Conservation (phyloP, 2,797 vertebrate species). For the Pterois miles region DNA sequence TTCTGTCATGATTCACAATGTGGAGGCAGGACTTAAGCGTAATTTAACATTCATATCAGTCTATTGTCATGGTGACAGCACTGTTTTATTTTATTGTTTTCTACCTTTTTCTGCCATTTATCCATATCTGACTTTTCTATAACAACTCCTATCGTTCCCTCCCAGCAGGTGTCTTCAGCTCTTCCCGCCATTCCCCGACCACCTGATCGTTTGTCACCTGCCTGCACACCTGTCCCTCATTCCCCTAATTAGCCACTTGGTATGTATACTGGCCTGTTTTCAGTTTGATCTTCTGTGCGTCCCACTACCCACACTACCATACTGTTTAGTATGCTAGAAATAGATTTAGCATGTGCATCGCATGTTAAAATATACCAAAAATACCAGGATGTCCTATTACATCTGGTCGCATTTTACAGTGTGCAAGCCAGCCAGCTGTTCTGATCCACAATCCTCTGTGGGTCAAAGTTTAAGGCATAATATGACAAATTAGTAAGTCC, state of each 20-base stretch:
- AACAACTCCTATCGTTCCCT: not conserved
- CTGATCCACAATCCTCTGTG: no score
- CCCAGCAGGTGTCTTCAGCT: slow-evolving; percentile 27
- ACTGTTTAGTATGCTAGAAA: no score
- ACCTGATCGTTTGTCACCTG: not conserved
- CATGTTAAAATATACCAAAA: no score
- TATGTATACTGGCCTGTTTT: not conserved
- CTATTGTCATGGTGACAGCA: not conserved
- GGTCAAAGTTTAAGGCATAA: no score
- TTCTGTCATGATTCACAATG: not conserved
- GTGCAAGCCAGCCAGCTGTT: no score
- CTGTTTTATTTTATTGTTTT: not conserved
- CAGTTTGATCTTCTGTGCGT: not conserved
- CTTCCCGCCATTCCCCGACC: not conserved
- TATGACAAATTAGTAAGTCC: no score
- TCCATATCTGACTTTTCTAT: not conserved
- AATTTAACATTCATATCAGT: not conserved
- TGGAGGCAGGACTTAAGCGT: not conserved
- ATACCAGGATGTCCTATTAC: no score
- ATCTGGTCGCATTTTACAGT: no score
- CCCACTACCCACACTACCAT: no score
- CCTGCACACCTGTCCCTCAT: slow-evolving; percentile 13
- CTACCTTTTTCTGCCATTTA: not conserved
- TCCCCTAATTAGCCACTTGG: not conserved
- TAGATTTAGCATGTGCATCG: no score